Evolutionary conservation across 2,888 invertebrate species (phyloP).

Genomic region (Oithona nana): DNA sequence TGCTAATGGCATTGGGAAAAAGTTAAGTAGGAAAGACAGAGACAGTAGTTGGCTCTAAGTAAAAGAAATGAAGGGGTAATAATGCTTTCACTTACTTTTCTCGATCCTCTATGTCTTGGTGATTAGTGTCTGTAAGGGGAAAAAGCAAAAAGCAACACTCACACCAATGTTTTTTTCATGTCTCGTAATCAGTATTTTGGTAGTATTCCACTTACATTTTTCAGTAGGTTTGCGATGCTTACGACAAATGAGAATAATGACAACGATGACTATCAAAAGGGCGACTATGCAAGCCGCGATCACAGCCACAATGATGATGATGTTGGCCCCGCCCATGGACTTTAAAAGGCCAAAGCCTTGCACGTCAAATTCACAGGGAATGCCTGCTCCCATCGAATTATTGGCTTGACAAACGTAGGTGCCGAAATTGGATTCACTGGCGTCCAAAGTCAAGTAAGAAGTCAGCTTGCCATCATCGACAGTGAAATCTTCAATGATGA

Average conservation of each 20-base stretch:
- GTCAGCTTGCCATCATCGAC: slow-evolving; percentile 35
- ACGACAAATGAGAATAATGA: slow-evolving; percentile 65
- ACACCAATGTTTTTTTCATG: too few relatives aligned
- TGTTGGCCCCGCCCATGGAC: slow-evolving; percentile 45
- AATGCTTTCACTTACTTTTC: slow-evolving; percentile 83
- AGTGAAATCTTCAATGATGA: slow-evolving; percentile 47
- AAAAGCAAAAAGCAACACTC: too few relatives aligned
- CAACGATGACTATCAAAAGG: slow-evolving; percentile 59
- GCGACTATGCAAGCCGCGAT: slow-evolving; percentile 46
- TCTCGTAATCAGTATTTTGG: too few relatives aligned
- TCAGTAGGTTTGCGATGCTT: slow-evolving; percentile 58
- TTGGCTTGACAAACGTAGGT: slow-evolving; percentile 69
- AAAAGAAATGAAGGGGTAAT: too few relatives aligned
- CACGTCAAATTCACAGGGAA: slow-evolving; percentile 35
- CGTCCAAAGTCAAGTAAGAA: slow-evolving; percentile 43
- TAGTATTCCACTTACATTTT: slow-evolving; percentile 51
- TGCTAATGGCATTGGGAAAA: neutral
- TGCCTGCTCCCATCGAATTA: slow-evolving; percentile 51
- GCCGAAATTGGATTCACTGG: slow-evolving; percentile 41
- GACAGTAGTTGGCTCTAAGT: slow-evolving; percentile 15
- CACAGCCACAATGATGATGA: slow-evolving; percentile 50
- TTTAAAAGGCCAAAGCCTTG: slow-evolving; percentile 26
- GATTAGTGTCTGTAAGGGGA: slow-evolving; percentile 4
- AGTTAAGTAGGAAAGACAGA: neutral
- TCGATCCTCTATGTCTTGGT: slow-evolving; percentile 45